Conservation (phyloP, 2,797 vertebrate species). For the Sandelia bainsii region DNA sequence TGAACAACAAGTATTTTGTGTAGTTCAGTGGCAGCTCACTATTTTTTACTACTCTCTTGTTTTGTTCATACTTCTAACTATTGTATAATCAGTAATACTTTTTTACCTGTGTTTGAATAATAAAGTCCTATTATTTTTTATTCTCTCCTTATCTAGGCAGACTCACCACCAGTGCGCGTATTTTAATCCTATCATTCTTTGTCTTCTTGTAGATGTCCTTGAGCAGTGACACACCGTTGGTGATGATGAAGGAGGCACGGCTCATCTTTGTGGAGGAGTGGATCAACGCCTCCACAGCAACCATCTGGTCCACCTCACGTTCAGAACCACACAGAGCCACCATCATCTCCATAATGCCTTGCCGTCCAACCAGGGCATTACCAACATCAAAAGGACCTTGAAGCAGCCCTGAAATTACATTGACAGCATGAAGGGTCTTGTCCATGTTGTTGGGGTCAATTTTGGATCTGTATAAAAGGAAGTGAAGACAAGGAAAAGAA, state of each 20-base stretch:
- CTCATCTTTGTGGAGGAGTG: constrained; percentile 96
- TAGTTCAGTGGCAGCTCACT: background rate
- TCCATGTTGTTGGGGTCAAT: constrained; percentile 98
- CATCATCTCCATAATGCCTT: constrained; percentile 99
- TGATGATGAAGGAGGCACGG: constrained; percentile 95
- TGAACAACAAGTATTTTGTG: background rate
- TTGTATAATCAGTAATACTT: background rate
- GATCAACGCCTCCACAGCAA: constrained; percentile 96
- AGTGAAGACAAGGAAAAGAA: background rate
- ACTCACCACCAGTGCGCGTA: constrained; percentile 94
- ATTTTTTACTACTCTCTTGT: background rate
- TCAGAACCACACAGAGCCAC: constrained; percentile 95
- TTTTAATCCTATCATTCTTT: constrained; percentile 97
- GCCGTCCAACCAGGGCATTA: constrained; percentile 89
- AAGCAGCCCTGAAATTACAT: constrained; percentile 92
- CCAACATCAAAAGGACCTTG: constrained; percentile 98
- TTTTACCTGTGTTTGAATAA: background rate
- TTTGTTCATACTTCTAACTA: background rate
- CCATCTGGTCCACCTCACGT: constrained; percentile 95
- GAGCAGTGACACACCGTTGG: constrained; percentile 92
- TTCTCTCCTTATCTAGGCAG: background rate
- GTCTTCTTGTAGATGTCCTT: constrained; percentile 99
- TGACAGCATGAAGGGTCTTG: constrained; percentile 95
- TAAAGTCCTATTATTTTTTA: background rate
- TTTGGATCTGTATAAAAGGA: constrained; percentile 85